phyloP scores from a whole-genome alignment of 2,113 vertebrate genomes.

The Actenoides lindsayi region DNA sequence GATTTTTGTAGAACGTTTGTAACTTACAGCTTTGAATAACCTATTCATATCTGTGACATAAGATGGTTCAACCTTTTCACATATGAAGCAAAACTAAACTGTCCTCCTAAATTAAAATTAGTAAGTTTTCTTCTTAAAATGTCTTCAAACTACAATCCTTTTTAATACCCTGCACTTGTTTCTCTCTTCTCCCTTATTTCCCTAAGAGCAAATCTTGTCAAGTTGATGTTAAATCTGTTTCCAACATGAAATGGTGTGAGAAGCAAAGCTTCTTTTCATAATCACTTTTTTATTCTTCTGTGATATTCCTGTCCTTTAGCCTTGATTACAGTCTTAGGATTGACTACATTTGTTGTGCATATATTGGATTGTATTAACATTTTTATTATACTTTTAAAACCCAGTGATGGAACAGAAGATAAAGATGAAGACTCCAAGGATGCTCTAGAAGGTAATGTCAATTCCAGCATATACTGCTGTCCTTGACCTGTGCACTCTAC shows the following conservation, averaged over 20 bases:
- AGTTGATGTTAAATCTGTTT: conserved; percentile 24
- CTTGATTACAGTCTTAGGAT: conserved; percentile 37
- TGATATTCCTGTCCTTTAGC: conserved; percentile 38
- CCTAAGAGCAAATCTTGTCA: background rate
- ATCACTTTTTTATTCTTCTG: conserved; percentile 28
- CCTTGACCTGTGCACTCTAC: background rate
- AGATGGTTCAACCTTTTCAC: background rate
- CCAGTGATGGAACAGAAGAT: conserved; percentile 91
- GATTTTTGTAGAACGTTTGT: background rate
- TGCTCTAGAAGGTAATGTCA: conserved; percentile 81
- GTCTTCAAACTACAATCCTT: background rate
- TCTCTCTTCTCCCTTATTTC: background rate
- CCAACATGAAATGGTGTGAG: conserved; percentile 74
- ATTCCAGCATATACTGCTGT: background rate
- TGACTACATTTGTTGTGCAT: background rate
- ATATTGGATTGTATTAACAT: background rate
- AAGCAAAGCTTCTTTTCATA: conserved; percentile 74
- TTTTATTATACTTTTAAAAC: conserved; percentile 53
- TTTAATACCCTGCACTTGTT: background rate
- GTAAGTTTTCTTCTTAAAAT: background rate
- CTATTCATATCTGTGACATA: background rate
- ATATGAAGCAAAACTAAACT: background rate
- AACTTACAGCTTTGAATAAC: background rate
- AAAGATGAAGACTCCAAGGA: conserved; percentile 87
- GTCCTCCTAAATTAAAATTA: background rate